phyloP scores from a whole-genome alignment of 2,113 vertebrate genomes.

The Protobothrops mucrosquamatus region DNA sequence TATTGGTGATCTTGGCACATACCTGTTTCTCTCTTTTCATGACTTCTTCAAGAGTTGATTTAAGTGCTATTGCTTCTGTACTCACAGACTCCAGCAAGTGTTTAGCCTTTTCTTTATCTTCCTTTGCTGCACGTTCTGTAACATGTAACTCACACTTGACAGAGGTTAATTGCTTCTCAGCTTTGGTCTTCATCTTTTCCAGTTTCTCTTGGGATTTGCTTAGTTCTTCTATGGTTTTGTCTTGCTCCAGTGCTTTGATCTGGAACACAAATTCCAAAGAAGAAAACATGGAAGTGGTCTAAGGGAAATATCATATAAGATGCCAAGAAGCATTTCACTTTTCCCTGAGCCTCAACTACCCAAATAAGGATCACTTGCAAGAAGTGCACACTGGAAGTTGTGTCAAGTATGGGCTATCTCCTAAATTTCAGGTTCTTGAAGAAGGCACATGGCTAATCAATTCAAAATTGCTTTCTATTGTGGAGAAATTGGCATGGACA shows the following conservation, averaged over 20 bases:
- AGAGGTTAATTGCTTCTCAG: slow-evolving; percentile 71
- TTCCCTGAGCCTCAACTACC: not conserved
- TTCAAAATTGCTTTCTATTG: not conserved
- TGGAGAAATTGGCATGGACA: not conserved
- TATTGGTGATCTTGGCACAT: slow-evolving; percentile 1
- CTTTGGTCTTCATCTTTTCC: slow-evolving; percentile 77
- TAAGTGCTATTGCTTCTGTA: slow-evolving; percentile 70
- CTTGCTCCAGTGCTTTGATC: slow-evolving; percentile 85
- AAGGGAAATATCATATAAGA: not conserved
- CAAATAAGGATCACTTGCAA: not conserved
- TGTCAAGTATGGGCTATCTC: not conserved
- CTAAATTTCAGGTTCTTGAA: slow-evolving; percentile 1
- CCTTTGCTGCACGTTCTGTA: slow-evolving; percentile 65
- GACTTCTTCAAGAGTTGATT: slow-evolving; percentile 77
- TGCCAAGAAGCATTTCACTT: not conserved
- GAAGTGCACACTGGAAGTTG: not conserved
- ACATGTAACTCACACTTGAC: slow-evolving; percentile 76
- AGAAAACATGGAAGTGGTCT: not conserved
- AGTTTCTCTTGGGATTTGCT: slow-evolving; percentile 74
- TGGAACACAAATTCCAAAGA: slow-evolving; percentile 41
- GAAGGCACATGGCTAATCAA: not conserved
- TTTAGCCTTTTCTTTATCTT: slow-evolving; percentile 68
- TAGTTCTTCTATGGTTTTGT: slow-evolving; percentile 78
- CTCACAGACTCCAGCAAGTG: slow-evolving; percentile 62
- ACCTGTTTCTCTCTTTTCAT: slow-evolving; percentile 83